Percentiles rank a stretch among this genome's conserved stretches.
These are phyloP conservation scores for Odobenus rosmarus DNA, from an alignment of 2,113 vertebrate genomes.

Conservation along the genomic window DNA sequence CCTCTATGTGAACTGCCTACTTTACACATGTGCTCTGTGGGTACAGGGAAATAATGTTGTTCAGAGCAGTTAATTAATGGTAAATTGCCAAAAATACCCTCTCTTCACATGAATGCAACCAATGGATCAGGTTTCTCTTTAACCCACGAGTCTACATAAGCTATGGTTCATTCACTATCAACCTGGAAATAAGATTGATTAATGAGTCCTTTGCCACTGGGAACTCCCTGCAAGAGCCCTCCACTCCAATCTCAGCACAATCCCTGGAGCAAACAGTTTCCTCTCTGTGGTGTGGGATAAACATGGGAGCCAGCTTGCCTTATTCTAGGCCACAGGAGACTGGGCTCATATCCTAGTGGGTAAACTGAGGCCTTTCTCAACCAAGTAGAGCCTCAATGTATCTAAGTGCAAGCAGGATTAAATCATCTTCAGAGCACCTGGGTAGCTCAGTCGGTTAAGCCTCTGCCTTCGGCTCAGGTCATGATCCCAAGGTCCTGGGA, in stretches of 20 bases:
- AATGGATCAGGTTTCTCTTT: not conserved
- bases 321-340: not conserved
- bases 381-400: not conserved
- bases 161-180: not conserved
- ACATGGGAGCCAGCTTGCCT: not conserved
- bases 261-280: not conserved
- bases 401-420: not conserved
- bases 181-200: not conserved
- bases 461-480: not conserved
- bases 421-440: not conserved
- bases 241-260: not conserved
- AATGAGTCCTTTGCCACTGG: not conserved
- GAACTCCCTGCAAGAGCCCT: not conserved
- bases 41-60: not conserved
- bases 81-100: not conserved
- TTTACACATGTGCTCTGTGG: not conserved
- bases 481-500: not conserved
- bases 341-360: not conserved
- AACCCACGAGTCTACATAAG: not conserved
- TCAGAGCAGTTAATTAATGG: not conserved
- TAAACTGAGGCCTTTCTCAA: not conserved
- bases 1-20: not conserved
- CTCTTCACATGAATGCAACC: not conserved
- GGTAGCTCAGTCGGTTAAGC: not conserved
- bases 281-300: not conserved